phyloP scores from a whole-genome alignment of 2,113 vertebrate species.

The Noctilio leporinus region DNA sequence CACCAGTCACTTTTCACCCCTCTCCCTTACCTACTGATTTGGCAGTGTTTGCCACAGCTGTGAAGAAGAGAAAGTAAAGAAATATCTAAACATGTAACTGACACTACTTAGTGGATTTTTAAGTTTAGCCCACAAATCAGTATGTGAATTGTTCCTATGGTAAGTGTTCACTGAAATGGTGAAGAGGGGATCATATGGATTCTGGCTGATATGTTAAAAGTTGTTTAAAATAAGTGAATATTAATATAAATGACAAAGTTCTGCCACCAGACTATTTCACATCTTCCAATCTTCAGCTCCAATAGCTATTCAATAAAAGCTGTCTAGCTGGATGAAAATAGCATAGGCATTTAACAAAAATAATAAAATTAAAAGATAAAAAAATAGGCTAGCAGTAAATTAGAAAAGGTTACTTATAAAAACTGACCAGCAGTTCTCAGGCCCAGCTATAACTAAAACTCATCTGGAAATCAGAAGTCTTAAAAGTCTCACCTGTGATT shows the following conservation, averaged over 20 bases:
- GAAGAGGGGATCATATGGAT: background rate
- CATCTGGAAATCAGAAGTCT: background rate
- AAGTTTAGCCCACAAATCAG: background rate
- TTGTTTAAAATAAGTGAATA: background rate
- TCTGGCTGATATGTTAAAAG: background rate
- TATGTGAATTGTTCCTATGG: background rate
- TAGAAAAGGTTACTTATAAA: slow-evolving; percentile 6
- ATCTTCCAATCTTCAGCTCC: background rate
- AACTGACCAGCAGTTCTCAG: background rate
- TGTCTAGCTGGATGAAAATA: background rate
- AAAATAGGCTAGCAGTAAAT: background rate
- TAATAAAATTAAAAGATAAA: background rate
- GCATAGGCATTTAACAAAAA: background rate
- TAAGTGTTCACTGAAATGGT: background rate
- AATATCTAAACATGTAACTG: background rate
- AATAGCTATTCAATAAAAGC: background rate
- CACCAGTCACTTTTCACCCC: background rate
- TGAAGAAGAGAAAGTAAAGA: background rate
- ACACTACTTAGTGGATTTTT: background rate
- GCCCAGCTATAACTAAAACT: background rate
- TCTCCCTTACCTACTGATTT: background rate
- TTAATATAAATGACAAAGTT: background rate
- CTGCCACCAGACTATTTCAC: background rate
- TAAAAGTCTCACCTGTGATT: background rate
- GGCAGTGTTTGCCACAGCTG: background rate